These are phyloP conservation scores for Hypercompe scribonia DNA, from an alignment of 2,888 invertebrate genomes.

Conservation along the genomic window DNA sequence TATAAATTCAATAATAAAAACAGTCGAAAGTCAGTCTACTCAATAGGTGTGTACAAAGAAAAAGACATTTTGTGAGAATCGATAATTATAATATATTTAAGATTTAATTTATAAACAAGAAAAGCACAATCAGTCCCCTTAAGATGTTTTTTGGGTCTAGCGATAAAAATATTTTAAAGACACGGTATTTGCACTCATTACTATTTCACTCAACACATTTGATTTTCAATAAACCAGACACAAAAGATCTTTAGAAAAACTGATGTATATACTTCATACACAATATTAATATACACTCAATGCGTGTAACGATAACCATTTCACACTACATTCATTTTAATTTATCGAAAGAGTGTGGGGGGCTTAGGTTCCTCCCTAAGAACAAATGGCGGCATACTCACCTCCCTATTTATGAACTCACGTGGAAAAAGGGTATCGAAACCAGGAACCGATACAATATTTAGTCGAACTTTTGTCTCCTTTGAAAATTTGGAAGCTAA, in stretches of 20 bases:
- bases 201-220: background rate
- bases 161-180: background rate
- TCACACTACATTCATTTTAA: conserved; percentile 20
- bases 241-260: background rate
- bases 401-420: conserved; percentile 54
- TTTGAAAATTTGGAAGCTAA: conserved; percentile 25
- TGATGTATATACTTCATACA: background rate
- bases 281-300: background rate
- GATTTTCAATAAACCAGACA: too few species aligned
- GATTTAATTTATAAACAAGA: background rate
- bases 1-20: too few species aligned
- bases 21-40: too few species aligned
- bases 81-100: too few species aligned
- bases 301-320: background rate
- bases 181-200: background rate
- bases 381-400: conserved; percentile 32
- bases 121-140: background rate
- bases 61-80: too few species aligned
- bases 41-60: too few species aligned
- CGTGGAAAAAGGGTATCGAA: conserved; percentile 59
- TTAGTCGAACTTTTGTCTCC: conserved; percentile 29
- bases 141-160: too few species aligned
- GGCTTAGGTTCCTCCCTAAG: conserved; percentile 35
- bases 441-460: conserved; percentile 49
- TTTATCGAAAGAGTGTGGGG: conserved; percentile 31